These are phyloP conservation scores for Lepidostoma basale DNA, from an alignment of 1,140 invertebrate genomes.

Conservation along the genomic window DNA sequence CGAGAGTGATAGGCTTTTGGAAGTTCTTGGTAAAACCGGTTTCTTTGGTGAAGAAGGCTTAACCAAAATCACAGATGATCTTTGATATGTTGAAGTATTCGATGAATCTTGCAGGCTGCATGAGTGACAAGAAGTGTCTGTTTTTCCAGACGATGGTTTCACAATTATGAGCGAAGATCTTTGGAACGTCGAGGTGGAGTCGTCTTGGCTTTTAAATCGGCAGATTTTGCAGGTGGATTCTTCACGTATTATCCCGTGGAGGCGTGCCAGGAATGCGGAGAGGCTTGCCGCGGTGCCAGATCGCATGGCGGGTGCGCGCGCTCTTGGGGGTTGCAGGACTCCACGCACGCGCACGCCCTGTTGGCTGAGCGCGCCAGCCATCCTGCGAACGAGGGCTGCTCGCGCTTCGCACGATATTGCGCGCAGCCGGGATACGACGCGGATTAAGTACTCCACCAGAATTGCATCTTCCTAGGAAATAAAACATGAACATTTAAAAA, in stretches of 20 bases:
- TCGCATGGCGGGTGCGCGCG: slow-evolving; percentile 13
- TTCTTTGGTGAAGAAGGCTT: slow-evolving; percentile 5
- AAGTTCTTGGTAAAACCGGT: not conserved
- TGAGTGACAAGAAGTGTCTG: not conserved
- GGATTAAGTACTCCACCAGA: slow-evolving; percentile 75
- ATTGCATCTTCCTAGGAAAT: slow-evolving; percentile 66
- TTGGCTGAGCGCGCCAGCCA: slow-evolving; percentile 70
- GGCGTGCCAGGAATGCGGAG: slow-evolving; percentile 47
- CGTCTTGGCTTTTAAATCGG: too few relatives aligned
- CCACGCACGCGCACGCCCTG: slow-evolving; percentile 65
- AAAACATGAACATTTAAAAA: too few relatives aligned
- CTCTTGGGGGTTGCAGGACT: slow-evolving; percentile 58
- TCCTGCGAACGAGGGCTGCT: slow-evolving; percentile 65
- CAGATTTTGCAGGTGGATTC: too few relatives aligned
- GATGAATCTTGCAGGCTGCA: not conserved
- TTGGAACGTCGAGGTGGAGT: not conserved
- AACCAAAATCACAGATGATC: slow-evolving; percentile 4
- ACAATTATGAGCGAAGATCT: not conserved
- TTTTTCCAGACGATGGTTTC: too few relatives aligned
- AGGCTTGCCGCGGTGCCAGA: slow-evolving; percentile 36
- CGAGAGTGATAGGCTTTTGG: slow-evolving; percentile 7
- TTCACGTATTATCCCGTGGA: slow-evolving; percentile 1
- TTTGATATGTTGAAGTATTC: not conserved
- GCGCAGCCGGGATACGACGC: slow-evolving; percentile 70
- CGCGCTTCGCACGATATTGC: slow-evolving; percentile 64